phyloP scores from a whole-genome alignment of 2,113 vertebrate species.

The Halcyon senegalensis region DNA sequence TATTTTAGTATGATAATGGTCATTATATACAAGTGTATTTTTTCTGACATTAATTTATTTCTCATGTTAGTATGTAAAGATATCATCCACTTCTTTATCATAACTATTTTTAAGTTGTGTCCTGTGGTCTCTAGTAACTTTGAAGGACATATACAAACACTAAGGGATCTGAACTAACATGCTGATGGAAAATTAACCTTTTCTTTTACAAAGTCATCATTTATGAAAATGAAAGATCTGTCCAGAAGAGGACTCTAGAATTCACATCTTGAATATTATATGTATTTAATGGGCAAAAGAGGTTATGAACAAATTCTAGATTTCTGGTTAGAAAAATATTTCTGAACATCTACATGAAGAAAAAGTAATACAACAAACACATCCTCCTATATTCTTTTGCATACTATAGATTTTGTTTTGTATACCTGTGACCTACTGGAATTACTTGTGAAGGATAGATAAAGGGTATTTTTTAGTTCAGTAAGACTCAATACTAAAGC shows the following conservation, averaged over 20 bases:
- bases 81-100: background rate
- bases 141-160: background rate
- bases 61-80: background rate
- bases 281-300: background rate
- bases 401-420: background rate
- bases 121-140: background rate
- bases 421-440: background rate
- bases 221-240: background rate
- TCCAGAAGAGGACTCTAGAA: background rate
- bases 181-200: background rate
- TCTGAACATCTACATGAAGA: background rate
- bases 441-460: background rate
- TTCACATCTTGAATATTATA: background rate
- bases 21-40: background rate
- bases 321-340: background rate
- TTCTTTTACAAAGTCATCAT: background rate
- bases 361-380: background rate
- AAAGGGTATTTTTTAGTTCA: background rate
- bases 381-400: background rate
- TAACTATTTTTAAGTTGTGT: background rate
- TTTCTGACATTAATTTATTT: background rate
- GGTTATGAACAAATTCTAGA: background rate
- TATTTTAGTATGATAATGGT: background rate
- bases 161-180: background rate
- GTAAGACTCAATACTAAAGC: background rate